Percentiles rank a stretch among this genome's conserved stretches.
Evolutionary conservation across 2,797 vertebrate species (phyloP).

Genomic region (Phoebastria nigripes): DNA sequence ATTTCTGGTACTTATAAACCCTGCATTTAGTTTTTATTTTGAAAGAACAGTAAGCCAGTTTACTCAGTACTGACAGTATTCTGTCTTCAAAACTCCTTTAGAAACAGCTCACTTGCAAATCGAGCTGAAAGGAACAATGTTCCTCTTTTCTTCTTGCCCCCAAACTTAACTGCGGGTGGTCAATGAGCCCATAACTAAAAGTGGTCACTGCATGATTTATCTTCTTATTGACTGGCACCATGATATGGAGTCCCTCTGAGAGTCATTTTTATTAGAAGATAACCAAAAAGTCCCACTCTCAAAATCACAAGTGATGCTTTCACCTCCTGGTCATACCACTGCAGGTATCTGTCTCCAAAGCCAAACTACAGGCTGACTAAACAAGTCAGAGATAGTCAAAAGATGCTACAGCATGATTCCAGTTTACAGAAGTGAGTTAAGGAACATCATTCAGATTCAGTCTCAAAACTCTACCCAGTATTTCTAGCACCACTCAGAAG

Average conservation of each 20-base stretch:
- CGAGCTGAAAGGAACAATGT: background rate
- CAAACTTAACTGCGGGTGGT: background rate
- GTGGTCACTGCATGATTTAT: background rate
- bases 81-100: background rate
- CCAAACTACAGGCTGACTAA: background rate
- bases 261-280: background rate
- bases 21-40: conserved; percentile 4
- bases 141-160: background rate
- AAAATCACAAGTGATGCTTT: background rate
- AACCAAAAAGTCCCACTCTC: background rate
- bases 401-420: background rate
- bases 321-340: background rate
- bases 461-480: background rate
- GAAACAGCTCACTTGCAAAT: background rate
- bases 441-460: background rate
- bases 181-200: background rate
- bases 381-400: background rate
- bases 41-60: background rate
- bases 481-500: background rate
- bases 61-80: background rate
- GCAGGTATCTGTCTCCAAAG: background rate
- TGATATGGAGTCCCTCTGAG: background rate
- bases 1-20: background rate
- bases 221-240: background rate
- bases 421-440: background rate